Evolutionary conservation across 2,888 invertebrate genomes (phyloP).

Genomic region (Oligia fasciuncula): DNA sequence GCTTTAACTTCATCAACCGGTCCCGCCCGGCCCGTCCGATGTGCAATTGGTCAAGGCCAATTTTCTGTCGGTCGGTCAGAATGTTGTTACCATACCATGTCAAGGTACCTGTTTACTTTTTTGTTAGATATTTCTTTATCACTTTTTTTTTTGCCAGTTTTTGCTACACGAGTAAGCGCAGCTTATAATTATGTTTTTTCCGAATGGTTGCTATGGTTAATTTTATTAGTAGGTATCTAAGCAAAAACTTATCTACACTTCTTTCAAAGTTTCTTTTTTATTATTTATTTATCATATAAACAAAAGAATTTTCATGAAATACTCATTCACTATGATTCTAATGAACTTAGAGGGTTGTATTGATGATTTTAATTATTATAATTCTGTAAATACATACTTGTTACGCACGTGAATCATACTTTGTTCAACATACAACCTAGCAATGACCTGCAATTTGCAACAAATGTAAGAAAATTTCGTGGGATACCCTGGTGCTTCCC

Average conservation of each 20-base stretch:
- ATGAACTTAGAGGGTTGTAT: too few relatives aligned
- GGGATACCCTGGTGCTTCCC: too few relatives aligned
- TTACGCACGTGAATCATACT: too few relatives aligned
- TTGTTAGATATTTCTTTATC: constrained; percentile 4
- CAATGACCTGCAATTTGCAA: too few relatives aligned
- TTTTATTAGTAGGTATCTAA: constrained; percentile 5
- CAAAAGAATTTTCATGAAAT: too few relatives aligned
- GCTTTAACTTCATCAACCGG: constrained; percentile 21
- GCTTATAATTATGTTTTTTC: not conserved
- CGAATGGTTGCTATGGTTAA: not conserved
- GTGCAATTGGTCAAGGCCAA: constrained; percentile 42
- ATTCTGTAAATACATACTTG: too few relatives aligned
- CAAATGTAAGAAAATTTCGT: too few relatives aligned
- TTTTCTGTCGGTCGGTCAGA: constrained; percentile 15
- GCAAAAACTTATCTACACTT: not conserved
- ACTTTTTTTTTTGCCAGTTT: not conserved
- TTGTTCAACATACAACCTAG: too few relatives aligned
- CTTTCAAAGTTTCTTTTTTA: too few relatives aligned
- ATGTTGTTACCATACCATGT: constrained; percentile 32
- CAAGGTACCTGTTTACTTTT: constrained; percentile 23
- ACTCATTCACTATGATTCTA: too few relatives aligned
- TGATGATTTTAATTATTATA: too few relatives aligned
- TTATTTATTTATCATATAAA: too few relatives aligned
- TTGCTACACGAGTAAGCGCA: not conserved
- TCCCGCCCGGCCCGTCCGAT: constrained; percentile 4